Percentiles rank a stretch among this genome's conserved stretches.
phyloP scores from a whole-genome alignment of 2,888 invertebrate genomes.

The Drosophila nigricruria region DNA sequence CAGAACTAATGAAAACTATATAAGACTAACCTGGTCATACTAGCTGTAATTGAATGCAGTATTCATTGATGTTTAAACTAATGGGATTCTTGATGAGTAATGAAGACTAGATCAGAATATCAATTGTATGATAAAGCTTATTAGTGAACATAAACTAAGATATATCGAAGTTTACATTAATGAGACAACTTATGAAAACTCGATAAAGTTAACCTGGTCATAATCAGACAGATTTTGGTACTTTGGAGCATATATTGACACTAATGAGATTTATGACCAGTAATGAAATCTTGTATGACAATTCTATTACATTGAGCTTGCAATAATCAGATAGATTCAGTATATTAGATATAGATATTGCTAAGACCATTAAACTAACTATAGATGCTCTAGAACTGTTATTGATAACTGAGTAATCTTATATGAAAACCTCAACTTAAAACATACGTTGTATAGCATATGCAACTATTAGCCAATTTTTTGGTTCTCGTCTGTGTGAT shows the following conservation, averaged over 20 bases:
- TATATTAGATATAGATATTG: too few relatives aligned
- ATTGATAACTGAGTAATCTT: neutral
- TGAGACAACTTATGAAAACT: neutral
- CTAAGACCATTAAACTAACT: too few relatives aligned
- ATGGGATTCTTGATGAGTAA: too few relatives aligned
- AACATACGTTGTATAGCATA: neutral
- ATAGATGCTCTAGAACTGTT: too few relatives aligned
- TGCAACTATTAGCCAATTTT: neutral
- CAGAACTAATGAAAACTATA: neutral
- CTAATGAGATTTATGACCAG: neutral
- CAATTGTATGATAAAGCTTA: too few relatives aligned
- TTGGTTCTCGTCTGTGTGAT: slow-evolving; percentile 16
- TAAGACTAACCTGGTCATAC: too few relatives aligned
- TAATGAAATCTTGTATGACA: neutral
- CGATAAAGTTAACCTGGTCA: neutral
- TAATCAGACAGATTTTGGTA: neutral
- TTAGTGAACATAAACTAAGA: too few relatives aligned
- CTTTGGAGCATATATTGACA: neutral
- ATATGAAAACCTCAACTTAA: neutral
- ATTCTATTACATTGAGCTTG: too few relatives aligned
- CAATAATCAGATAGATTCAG: too few relatives aligned
- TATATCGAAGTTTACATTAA: neutral
- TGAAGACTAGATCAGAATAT: too few relatives aligned
- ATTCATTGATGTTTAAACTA: too few relatives aligned
- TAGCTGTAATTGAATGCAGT: too few relatives aligned